These are phyloP conservation scores for Ichneumoninae sp. DNA, from an alignment of 2,888 invertebrate species.

Conservation along the genomic window DNA sequence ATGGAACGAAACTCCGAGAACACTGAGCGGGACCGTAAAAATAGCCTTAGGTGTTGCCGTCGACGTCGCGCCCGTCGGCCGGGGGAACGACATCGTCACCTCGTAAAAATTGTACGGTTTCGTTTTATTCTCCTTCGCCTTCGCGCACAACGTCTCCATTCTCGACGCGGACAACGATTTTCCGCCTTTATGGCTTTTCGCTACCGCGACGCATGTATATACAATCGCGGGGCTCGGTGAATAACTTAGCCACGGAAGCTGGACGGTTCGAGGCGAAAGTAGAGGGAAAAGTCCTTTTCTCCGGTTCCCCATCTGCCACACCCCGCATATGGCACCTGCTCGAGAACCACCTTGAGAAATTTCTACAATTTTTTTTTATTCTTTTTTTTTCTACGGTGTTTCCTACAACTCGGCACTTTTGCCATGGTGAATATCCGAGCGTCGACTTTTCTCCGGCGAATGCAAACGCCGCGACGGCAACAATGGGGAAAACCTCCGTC, in stretches of 20 bases:
- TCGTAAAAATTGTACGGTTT: slow-evolving; percentile 51
- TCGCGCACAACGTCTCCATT: background rate
- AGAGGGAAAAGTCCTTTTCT: slow-evolving; percentile 47
- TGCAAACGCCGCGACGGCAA: slow-evolving; percentile 35
- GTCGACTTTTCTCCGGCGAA: slow-evolving; percentile 37
- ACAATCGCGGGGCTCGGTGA: background rate
- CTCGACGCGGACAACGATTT: slow-evolving; percentile 2
- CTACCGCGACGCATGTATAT: slow-evolving; percentile 18
- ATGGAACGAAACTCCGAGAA: slow-evolving; percentile 41
- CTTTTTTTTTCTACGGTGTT: slow-evolving; percentile 26
- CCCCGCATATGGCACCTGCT: slow-evolving; percentile 7
- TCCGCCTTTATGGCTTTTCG: slow-evolving; percentile 14
- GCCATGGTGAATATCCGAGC: slow-evolving; percentile 48
- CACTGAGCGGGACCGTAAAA: slow-evolving; percentile 51
- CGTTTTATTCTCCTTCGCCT: slow-evolving; percentile 1
- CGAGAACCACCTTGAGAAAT: slow-evolving; percentile 32
- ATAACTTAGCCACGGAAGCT: slow-evolving; percentile 16
- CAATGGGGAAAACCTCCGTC: slow-evolving; percentile 54
- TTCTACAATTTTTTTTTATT: background rate
- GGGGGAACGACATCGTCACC: slow-evolving; percentile 1
- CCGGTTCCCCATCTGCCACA: slow-evolving; percentile 2
- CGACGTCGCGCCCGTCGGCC: slow-evolving; percentile 16
- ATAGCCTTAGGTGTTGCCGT: slow-evolving; percentile 19
- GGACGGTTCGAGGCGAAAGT: slow-evolving; percentile 11
- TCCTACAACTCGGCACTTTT: slow-evolving; percentile 51